Evolutionary conservation across 1,140 invertebrate genomes (phyloP).

Genomic region (Steinernema feltiae): DNA sequence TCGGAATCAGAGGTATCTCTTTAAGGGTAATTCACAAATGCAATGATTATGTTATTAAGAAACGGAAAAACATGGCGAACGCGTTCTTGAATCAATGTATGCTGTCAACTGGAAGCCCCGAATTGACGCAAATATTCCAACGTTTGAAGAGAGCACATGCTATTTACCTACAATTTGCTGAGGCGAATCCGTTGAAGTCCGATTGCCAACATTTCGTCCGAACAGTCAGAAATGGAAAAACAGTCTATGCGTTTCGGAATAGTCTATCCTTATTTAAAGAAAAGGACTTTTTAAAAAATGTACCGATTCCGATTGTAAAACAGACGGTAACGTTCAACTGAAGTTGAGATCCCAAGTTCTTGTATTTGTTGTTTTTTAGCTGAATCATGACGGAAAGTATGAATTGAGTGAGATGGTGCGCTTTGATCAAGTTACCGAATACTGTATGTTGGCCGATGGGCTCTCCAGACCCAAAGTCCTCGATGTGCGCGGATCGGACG

Average conservation of each 20-base stretch:
- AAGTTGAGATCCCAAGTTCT: too few relatives aligned
- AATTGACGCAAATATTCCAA: neutral
- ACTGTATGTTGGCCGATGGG: conserved; percentile 23
- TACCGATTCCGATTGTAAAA: too few relatives aligned
- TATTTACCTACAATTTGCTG: conserved; percentile 16
- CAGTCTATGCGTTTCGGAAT: too few relatives aligned
- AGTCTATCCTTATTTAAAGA: too few relatives aligned
- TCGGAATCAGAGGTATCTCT: neutral
- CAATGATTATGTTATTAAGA: too few relatives aligned
- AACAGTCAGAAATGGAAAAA: neutral
- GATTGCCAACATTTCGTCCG: neutral
- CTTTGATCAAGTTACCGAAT: neutral
- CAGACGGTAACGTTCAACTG: too few relatives aligned
- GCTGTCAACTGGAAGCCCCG: neutral
- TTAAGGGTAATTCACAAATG: too few relatives aligned
- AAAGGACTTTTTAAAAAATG: too few relatives aligned
- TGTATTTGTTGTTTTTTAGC: neutral
- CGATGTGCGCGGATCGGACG: conserved; percentile 22
- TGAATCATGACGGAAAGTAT: conserved; percentile 2
- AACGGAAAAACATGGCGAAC: neutral
- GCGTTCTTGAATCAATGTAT: neutral
- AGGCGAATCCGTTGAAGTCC: neutral
- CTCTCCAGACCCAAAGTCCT: conserved; percentile 23
- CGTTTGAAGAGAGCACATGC: neutral
- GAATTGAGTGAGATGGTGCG: neutral